Conservation (phyloP, 1,140 invertebrate genomes). For the Trigoniulus corallinus region DNA sequence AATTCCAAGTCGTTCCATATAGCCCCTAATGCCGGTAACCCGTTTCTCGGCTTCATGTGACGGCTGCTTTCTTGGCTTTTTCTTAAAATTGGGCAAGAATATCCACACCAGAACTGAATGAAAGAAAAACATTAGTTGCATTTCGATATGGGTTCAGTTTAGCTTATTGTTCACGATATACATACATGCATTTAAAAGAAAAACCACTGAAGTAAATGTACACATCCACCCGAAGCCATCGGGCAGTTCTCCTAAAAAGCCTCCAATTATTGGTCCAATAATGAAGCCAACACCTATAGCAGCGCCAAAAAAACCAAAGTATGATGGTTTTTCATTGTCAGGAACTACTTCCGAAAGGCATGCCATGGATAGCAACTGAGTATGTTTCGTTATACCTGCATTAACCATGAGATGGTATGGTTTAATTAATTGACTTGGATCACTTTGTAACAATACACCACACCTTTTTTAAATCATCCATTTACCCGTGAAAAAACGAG, state of each 20-base stretch:
- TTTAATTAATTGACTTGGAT: no score
- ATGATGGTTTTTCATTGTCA: conserved; percentile 30
- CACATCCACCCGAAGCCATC: neutral
- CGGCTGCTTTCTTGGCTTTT: neutral
- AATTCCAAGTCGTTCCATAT: neutral
- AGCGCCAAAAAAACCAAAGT: conserved; percentile 44
- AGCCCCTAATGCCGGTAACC: neutral
- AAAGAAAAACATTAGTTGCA: neutral
- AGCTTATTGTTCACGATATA: no score
- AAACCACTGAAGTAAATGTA: neutral
- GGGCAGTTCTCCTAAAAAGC: conserved; percentile 36
- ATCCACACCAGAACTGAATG: neutral
- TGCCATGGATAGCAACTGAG: conserved; percentile 45
- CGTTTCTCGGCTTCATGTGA: neutral
- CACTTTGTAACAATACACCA: no score
- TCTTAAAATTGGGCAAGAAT: neutral
- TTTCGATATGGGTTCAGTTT: neutral
- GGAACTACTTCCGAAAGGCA: conserved; percentile 41
- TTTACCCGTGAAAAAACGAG: neutral
- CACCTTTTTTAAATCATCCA: neutral
- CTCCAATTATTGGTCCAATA: conserved; percentile 46
- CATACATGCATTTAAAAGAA: neutral
- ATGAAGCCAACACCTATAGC: conserved; percentile 48
- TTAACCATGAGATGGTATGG: conserved; percentile 10
- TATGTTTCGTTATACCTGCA: conserved; percentile 51